Conservation (phyloP, 2,113 vertebrate species). For the Phaethon lepturus region DNA sequence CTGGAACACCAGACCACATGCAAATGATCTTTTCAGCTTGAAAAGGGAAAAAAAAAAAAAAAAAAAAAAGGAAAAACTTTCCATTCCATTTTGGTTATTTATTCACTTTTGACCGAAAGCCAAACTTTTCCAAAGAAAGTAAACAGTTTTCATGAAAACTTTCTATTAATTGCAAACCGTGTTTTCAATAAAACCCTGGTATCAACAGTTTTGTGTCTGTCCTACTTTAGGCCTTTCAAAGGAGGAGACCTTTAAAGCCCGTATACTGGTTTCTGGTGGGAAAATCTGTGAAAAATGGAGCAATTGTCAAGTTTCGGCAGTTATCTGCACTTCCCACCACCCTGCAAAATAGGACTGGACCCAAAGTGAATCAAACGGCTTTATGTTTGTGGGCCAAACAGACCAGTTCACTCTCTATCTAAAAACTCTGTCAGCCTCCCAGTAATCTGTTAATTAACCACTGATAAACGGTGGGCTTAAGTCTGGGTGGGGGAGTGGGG, state of each 20-base stretch:
- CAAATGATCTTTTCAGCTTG: not conserved
- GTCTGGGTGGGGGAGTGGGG: not conserved
- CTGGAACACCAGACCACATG: not conserved
- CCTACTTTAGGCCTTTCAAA: not conserved
- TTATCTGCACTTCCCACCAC: not conserved
- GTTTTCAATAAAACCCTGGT: not conserved
- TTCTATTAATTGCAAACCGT: not conserved
- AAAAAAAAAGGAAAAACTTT: not conserved
- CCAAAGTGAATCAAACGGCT: not conserved
- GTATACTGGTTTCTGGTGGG: not conserved
- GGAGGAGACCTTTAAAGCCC: not conserved
- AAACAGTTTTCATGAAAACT: slow-evolving; percentile 4
- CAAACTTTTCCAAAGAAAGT: slow-evolving; percentile 24
- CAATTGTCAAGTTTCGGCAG: not conserved
- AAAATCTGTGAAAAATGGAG: slow-evolving; percentile 18
- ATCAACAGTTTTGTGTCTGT: not conserved
- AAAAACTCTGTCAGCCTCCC: not conserved
- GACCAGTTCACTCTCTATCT: not conserved
- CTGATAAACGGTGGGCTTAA: slow-evolving; percentile 31
- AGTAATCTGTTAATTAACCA: not conserved
- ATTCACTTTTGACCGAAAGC: not conserved
- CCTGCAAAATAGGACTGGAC: not conserved
- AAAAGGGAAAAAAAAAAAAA: fast-evolving
- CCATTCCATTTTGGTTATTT: not conserved
- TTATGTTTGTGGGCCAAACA: not conserved